Conservation (phyloP, 2,797 vertebrate genomes). For the Gallirallus australis region DNA sequence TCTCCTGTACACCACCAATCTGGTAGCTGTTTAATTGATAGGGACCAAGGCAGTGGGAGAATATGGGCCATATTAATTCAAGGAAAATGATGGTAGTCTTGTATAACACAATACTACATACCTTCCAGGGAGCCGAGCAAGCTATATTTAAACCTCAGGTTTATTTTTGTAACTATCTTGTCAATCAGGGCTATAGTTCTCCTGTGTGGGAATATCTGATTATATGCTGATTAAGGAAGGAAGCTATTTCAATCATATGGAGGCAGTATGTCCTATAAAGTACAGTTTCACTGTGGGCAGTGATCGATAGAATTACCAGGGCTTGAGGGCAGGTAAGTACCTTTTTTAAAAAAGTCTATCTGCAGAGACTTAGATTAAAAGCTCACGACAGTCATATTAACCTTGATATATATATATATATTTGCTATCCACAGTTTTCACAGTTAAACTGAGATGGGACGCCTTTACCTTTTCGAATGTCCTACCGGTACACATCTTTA, state of each 20-base stretch:
- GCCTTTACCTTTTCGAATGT: neutral
- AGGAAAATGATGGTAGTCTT: constrained; percentile 75
- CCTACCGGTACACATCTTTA: neutral
- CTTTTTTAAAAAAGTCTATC: neutral
- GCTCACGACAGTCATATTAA: neutral
- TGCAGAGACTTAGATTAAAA: neutral
- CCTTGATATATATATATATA: neutral
- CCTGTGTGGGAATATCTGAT: constrained; percentile 66
- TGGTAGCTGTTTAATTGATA: constrained; percentile 25
- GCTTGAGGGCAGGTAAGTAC: constrained; percentile 27
- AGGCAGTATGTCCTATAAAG: constrained; percentile 39
- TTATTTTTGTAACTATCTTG: constrained; percentile 78
- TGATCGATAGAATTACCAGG: neutral
- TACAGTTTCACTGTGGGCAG: constrained; percentile 38
- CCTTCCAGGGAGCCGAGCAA: constrained; percentile 65
- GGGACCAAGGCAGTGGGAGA: constrained; percentile 31
- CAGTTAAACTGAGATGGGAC: neutral
- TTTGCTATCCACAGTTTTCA: neutral
- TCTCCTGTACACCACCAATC: constrained; percentile 13
- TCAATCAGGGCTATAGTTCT: constrained; percentile 77
- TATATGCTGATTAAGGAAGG: constrained; percentile 68
- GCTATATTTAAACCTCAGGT: constrained; percentile 77
- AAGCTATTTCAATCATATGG: constrained; percentile 71
- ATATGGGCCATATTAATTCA: constrained; percentile 48
- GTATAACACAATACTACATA: constrained; percentile 76